These are phyloP conservation scores for Megalopta genalis DNA, from an alignment of 1,140 invertebrate genomes.

Conservation along the genomic window DNA sequence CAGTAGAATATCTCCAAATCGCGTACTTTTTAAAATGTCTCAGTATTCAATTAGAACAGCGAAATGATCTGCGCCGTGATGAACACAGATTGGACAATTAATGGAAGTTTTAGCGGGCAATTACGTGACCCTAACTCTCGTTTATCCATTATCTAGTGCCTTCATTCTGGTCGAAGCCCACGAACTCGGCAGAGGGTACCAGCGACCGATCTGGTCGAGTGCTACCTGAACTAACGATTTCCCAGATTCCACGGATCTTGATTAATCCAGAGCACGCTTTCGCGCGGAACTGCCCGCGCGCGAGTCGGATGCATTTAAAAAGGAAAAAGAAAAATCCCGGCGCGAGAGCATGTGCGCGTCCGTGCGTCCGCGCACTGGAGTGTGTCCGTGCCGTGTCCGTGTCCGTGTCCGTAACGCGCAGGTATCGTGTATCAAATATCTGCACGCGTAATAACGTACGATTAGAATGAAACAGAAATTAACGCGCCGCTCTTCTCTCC, in stretches of 20 bases:
- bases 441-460: constrained; percentile 10
- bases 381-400: constrained; percentile 19
- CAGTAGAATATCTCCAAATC: no score
- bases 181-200: not conserved
- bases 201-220: not conserved
- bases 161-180: not conserved
- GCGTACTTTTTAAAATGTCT: no score
- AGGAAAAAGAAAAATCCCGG: not conserved
- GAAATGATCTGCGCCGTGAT: no score
- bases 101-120: not conserved
- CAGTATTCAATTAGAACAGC: no score
- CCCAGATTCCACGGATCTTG: constrained; percentile 14
- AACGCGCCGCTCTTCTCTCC: not conserved
- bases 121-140: not conserved
- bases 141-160: not conserved
- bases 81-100: no score
- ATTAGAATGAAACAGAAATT: constrained; percentile 16
- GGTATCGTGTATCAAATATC: not conserved
- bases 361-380: constrained; percentile 16
- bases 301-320: not conserved
- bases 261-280: constrained; percentile 7
- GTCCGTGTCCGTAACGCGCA: no score
- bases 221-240: constrained; percentile 23
- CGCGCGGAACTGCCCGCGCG: not conserved
- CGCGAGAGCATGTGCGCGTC: not conserved